Conservation (phyloP, 2,888 invertebrate genomes). For the Nysson spinosus region DNA sequence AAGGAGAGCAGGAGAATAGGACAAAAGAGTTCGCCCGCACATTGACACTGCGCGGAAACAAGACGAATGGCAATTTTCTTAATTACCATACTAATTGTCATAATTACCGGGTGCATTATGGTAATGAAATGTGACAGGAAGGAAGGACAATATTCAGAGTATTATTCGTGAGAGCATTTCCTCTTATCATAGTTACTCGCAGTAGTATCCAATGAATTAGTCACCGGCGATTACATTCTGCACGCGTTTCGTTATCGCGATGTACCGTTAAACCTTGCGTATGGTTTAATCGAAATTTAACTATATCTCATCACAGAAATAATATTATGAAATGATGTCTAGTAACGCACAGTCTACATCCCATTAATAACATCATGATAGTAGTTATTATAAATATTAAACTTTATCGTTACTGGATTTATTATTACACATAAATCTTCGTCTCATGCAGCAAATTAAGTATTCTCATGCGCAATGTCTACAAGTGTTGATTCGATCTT, state of each 20-base stretch:
- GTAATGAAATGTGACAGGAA: slow-evolving; percentile 74
- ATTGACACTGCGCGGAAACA: slow-evolving; percentile 29
- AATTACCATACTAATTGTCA: slow-evolving; percentile 72
- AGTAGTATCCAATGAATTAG: slow-evolving; percentile 14
- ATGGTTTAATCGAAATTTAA: slow-evolving; percentile 21
- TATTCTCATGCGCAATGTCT: too few relatives aligned
- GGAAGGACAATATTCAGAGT: too few relatives aligned
- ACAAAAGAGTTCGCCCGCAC: slow-evolving; percentile 17
- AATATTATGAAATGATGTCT: not conserved
- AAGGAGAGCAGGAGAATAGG: not conserved
- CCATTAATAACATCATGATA: slow-evolving; percentile 9
- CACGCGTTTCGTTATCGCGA: slow-evolving; percentile 4
- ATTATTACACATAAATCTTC: too few relatives aligned
- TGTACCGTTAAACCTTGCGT: not conserved
- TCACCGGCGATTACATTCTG: slow-evolving; percentile 12
- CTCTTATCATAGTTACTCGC: slow-evolving; percentile 35
- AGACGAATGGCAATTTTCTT: slow-evolving; percentile 67
- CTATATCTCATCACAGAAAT: not conserved
- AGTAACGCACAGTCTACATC: too few relatives aligned
- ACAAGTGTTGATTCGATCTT: too few relatives aligned
- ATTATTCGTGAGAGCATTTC: slow-evolving; percentile 35
- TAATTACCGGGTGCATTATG: slow-evolving; percentile 68
- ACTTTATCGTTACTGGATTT: too few relatives aligned
- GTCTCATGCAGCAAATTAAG: too few relatives aligned
- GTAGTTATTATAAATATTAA: too few relatives aligned